Evolutionary conservation across 1,140 invertebrate genomes (phyloP).

Genomic region (Hestina assimilis): DNA sequence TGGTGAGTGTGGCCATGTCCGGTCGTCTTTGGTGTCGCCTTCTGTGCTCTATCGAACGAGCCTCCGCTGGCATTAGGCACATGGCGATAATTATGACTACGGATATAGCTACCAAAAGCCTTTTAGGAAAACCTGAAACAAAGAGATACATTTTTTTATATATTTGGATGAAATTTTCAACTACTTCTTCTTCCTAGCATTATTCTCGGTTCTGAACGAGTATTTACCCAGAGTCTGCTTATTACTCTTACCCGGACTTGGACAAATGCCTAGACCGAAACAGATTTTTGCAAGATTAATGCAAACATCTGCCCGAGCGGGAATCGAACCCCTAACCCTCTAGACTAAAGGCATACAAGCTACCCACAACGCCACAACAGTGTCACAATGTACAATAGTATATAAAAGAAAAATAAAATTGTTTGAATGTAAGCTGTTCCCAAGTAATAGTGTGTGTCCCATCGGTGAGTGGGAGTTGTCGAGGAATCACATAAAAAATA

Average conservation of each 20-base stretch:
- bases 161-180: too few relatives aligned
- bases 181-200: too few relatives aligned
- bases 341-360: too few relatives aligned
- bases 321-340: too few relatives aligned
- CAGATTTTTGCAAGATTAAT: too few relatives aligned
- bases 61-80: constrained; percentile 55
- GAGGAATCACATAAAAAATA: constrained; percentile 67
- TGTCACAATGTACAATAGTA: too few relatives aligned
- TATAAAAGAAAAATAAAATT: not conserved
- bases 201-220: too few relatives aligned
- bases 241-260: too few relatives aligned
- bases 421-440: not conserved
- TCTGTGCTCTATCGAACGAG: constrained; percentile 47
- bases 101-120: constrained; percentile 69
- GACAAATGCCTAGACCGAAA: too few relatives aligned
- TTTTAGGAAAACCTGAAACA: constrained; percentile 75
- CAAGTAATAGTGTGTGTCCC: constrained; percentile 27
- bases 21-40: constrained; percentile 52
- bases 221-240: too few relatives aligned
- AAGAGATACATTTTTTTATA: constrained; percentile 19
- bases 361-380: too few relatives aligned
- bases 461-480: constrained; percentile 27
- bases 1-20: constrained; percentile 46
- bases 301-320: too few relatives aligned
- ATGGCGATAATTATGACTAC: constrained; percentile 62